Percentiles rank a stretch among this genome's conserved stretches.
Evolutionary conservation across 2,888 invertebrate genomes (phyloP).

Genomic region (Pseudococcus viburni): DNA sequence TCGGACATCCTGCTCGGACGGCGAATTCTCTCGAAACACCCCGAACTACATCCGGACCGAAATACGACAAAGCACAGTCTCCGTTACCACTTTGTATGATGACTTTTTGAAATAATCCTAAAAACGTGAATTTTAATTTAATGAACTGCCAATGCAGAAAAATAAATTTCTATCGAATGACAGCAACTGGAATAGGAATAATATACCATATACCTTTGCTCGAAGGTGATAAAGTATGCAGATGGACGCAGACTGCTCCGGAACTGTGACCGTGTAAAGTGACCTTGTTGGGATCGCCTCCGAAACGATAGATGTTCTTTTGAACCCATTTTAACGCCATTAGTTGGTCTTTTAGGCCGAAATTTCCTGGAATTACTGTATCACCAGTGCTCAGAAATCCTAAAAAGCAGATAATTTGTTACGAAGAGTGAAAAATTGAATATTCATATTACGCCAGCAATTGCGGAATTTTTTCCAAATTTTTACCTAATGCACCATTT

Average conservation of each 20-base stretch:
- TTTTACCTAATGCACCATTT: not conserved
- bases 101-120: slow-evolving; percentile 75
- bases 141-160: too few species aligned
- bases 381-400: slow-evolving; percentile 27
- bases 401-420: not conserved
- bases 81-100: slow-evolving; percentile 81
- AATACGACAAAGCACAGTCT: slow-evolving; percentile 77
- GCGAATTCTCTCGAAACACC: slow-evolving; percentile 53
- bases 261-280: slow-evolving; percentile 67
- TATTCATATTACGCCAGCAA: too few species aligned
- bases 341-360: slow-evolving; percentile 22
- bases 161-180: too few species aligned
- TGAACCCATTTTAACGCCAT: slow-evolving; percentile 33
- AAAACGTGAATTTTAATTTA: not conserved
- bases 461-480: too few species aligned
- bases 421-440: not conserved
- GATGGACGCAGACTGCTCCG: slow-evolving; percentile 63
- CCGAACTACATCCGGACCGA: slow-evolving; percentile 70
- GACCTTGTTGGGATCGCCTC: slow-evolving; percentile 65
- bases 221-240: slow-evolving; percentile 65
- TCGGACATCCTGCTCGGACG: slow-evolving; percentile 25
- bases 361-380: slow-evolving; percentile 9
- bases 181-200: too few species aligned
- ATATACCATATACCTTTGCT: slow-evolving; percentile 66
- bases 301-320: slow-evolving; percentile 56